A percentile compares a stretch with the other conserved stretches of the same genome.
Conservation (phyloP, 2,113 vertebrate genomes). For the Crotalus helleri region DNA sequence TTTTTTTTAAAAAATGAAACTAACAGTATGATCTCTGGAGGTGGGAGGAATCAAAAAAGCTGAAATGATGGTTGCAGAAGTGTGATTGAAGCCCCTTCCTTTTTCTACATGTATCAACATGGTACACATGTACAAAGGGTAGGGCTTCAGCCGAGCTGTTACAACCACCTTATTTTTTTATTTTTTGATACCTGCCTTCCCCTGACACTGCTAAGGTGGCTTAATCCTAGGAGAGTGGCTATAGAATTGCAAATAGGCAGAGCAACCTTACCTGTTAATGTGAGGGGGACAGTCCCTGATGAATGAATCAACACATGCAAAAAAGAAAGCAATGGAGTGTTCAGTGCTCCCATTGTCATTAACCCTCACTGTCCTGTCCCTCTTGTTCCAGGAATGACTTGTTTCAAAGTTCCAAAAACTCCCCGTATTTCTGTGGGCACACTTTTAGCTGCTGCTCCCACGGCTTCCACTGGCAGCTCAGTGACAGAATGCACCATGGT, state of each 20-base stretch:
- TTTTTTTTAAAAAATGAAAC: constrained; percentile 40
- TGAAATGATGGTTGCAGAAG: not conserved
- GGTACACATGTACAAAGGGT: not conserved
- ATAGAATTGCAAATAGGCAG: not conserved
- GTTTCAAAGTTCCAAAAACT: not conserved
- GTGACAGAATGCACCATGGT: too few relatives aligned
- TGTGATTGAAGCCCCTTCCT: not conserved
- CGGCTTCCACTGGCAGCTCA: too few relatives aligned
- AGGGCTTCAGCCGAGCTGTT: not conserved
- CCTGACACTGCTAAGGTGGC: too few relatives aligned
- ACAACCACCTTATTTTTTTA: not conserved
- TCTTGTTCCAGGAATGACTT: too few relatives aligned
- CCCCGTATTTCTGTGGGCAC: too few relatives aligned
- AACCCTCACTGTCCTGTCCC: too few relatives aligned
- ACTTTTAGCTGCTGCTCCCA: not conserved
- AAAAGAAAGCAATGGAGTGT: too few relatives aligned
- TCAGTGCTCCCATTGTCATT: too few relatives aligned
- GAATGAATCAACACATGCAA: not conserved
- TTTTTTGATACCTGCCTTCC: not conserved
- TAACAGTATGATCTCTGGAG: not conserved
- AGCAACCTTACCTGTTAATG: not conserved
- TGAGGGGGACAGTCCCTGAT: not conserved
- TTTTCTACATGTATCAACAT: not conserved
- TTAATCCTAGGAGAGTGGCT: not conserved
- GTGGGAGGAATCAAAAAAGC: not conserved